phyloP scores from a whole-genome alignment of 2,113 vertebrate species.

The Smithornis capensis region DNA sequence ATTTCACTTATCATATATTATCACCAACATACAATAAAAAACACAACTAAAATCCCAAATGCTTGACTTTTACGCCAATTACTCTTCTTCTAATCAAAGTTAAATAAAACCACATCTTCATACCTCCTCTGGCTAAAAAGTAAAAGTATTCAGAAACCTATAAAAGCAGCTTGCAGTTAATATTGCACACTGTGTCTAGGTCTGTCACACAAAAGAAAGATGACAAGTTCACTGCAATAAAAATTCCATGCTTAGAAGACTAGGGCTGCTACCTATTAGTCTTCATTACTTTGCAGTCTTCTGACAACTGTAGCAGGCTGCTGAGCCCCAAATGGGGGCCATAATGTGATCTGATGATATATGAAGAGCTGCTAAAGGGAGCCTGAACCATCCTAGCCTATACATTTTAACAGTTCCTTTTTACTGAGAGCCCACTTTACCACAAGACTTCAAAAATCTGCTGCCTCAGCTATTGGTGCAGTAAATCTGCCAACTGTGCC shows the following conservation, averaged over 20 bases:
- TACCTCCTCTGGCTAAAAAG: constrained; percentile 75
- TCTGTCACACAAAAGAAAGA: constrained; percentile 87
- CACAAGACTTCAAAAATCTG: constrained; percentile 84
- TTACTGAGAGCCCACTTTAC: constrained; percentile 84
- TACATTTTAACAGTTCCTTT: constrained; percentile 86
- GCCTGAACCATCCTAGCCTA: constrained; percentile 84
- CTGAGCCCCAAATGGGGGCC: constrained; percentile 90
- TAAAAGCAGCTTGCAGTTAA: constrained; percentile 76
- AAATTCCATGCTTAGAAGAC: constrained; percentile 89
- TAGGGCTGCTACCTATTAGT: constrained; percentile 87
- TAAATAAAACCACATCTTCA: constrained; percentile 69
- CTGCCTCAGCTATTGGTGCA: constrained; percentile 82
- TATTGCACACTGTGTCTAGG: constrained; percentile 80
- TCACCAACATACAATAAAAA: constrained; percentile 54
- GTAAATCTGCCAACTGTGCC: constrained; percentile 84
- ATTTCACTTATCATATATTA: constrained; percentile 49
- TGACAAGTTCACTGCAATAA: constrained; percentile 88
- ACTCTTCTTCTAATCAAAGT: constrained; percentile 70
- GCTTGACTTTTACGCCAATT: constrained; percentile 52
- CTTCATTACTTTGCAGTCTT: constrained; percentile 93
- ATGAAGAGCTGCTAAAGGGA: constrained; percentile 90
- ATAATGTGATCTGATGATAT: constrained; percentile 93
- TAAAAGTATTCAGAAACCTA: constrained; percentile 75
- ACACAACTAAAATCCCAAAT: constrained; percentile 27
- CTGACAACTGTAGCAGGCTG: constrained; percentile 90